Evolutionary conservation across 2,113 vertebrate genomes (phyloP).

Genomic region (Coryphaenoides rupestris): DNA sequence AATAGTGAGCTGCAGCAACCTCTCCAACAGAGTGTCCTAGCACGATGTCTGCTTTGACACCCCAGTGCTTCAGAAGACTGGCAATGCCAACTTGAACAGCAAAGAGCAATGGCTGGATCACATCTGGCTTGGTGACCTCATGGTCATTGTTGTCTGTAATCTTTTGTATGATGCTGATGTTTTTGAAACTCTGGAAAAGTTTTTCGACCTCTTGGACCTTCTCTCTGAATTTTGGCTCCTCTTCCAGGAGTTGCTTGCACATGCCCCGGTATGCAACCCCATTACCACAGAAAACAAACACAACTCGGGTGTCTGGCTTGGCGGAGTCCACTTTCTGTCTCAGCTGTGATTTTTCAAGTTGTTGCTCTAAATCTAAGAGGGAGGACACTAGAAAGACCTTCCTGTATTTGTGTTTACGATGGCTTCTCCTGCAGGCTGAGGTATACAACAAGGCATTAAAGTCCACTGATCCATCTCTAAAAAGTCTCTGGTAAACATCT

Average conservation of each 20-base stretch:
- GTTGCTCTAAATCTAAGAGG: constrained; percentile 67
- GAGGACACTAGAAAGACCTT: constrained; percentile 75
- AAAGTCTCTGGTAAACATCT: constrained; percentile 67
- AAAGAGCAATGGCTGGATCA: constrained; percentile 80
- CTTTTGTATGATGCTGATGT: constrained; percentile 59
- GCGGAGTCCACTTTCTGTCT: constrained; percentile 30
- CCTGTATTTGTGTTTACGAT: constrained; percentile 73
- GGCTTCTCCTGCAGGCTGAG: constrained; percentile 83
- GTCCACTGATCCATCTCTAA: constrained; percentile 39
- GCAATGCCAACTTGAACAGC: constrained; percentile 77
- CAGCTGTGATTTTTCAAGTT: constrained; percentile 50
- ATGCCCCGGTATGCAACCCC: constrained; percentile 72
- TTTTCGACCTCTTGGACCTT: constrained; percentile 73
- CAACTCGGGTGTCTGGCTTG: constrained; percentile 57
- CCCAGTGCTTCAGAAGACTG: constrained; percentile 78
- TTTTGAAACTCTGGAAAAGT: constrained; percentile 62
- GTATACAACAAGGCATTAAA: constrained; percentile 77
- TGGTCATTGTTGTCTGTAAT: constrained; percentile 43
- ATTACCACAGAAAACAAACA: constrained; percentile 85
- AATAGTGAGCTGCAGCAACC: constrained; percentile 80
- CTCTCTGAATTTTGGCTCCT: constrained; percentile 72
- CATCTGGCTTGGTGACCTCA: constrained; percentile 63
- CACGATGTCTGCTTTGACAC: constrained; percentile 66
- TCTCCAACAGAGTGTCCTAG: constrained; percentile 83
- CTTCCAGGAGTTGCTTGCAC: constrained; percentile 71